Conservation (phyloP, 1,140 invertebrate genomes). For the Bombus fervidus region DNA sequence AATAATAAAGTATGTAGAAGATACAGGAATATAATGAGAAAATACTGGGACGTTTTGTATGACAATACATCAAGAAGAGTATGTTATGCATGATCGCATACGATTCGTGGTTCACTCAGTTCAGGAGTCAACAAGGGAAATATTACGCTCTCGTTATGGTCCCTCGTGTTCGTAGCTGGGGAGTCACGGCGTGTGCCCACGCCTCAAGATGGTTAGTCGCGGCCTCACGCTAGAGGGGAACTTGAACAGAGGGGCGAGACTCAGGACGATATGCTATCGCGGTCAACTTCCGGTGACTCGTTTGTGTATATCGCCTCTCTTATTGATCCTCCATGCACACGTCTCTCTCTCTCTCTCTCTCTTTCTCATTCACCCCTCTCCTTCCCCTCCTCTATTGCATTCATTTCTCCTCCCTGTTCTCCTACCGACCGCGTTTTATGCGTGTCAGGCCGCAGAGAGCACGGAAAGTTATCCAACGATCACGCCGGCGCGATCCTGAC, state of each 20-base stretch:
- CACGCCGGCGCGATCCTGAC: conserved; percentile 67
- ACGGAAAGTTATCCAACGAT: conserved; percentile 65
- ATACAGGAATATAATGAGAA: not conserved
- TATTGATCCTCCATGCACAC: conserved; percentile 72
- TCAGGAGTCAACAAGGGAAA: conserved; percentile 61
- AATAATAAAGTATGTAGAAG: not conserved
- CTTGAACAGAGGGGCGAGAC: conserved; percentile 22
- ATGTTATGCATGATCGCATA: not conserved
- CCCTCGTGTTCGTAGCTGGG: conserved; percentile 54
- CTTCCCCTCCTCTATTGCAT: not conserved
- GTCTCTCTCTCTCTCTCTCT: conserved; percentile 41
- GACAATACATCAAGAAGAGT: no score
- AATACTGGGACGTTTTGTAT: not conserved
- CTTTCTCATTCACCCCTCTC: not conserved
- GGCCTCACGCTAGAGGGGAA: not conserved
- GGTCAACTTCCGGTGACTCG: conserved; percentile 72
- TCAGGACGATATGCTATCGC: conserved; percentile 70
- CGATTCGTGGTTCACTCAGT: conserved; percentile 23
- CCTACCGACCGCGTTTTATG: conserved; percentile 65
- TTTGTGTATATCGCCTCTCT: conserved; percentile 75
- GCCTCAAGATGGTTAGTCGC: conserved; percentile 58
- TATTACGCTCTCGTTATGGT: conserved; percentile 65
- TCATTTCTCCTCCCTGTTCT: conserved; percentile 47
- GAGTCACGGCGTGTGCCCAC: conserved; percentile 74
- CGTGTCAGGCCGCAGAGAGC: conserved; percentile 64